phyloP scores from a whole-genome alignment of 2,113 vertebrate species.

The Spea bombifrons region DNA sequence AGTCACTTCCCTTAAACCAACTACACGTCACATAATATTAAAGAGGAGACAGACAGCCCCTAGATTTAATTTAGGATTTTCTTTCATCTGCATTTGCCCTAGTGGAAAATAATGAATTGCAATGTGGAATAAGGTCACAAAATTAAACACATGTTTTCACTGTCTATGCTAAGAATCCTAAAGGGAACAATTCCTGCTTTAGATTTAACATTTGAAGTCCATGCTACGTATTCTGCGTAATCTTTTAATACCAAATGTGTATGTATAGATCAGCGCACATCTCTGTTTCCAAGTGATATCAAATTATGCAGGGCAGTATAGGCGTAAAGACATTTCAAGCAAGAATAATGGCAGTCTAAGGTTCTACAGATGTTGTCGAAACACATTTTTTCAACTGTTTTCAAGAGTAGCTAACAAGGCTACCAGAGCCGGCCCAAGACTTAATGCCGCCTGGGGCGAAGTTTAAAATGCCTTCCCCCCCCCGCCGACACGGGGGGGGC shows the following conservation, averaged over 20 bases:
- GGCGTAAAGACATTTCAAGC: too few relatives aligned
- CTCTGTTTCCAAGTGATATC: too few relatives aligned
- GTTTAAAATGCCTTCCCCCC: too few relatives aligned
- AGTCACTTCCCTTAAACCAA: slow-evolving; percentile 20
- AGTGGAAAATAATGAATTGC: slow-evolving; percentile 27
- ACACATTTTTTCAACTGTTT: too few relatives aligned
- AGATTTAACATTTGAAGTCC: slow-evolving; percentile 33
- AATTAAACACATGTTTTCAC: slow-evolving; percentile 41
- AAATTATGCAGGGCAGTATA: too few relatives aligned
- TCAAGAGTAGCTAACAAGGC: too few relatives aligned
- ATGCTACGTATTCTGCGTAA: slow-evolving; percentile 32
- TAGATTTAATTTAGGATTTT: slow-evolving; percentile 22
- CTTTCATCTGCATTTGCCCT: slow-evolving; percentile 22
- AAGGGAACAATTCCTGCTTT: slow-evolving; percentile 25
- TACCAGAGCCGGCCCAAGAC: too few relatives aligned
- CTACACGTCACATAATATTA: slow-evolving; percentile 34
- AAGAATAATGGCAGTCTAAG: too few relatives aligned
- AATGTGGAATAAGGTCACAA: slow-evolving; percentile 17
- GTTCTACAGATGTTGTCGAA: too few relatives aligned
- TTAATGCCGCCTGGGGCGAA: too few relatives aligned
- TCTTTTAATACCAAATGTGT: slow-evolving; percentile 23
- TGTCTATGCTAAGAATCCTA: slow-evolving; percentile 30
- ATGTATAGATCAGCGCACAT: slow-evolving; percentile 2
- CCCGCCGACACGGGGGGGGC: too few relatives aligned
- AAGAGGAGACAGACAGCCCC: slow-evolving; percentile 31